Evolutionary conservation across 2,888 invertebrate genomes (phyloP).

Genomic region (Tachina grossa): DNA sequence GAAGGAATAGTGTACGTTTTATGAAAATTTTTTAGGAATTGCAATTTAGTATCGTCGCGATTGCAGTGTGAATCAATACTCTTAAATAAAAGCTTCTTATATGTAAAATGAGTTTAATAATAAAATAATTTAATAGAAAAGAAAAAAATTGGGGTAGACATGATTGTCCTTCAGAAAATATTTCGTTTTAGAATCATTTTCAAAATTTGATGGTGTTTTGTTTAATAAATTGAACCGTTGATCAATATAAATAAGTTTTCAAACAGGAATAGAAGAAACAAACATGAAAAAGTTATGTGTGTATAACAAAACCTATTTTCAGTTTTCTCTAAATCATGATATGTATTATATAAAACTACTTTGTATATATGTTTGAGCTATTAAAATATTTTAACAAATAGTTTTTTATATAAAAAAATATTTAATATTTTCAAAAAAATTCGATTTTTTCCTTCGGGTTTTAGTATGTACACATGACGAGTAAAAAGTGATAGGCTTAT

Average conservation of each 20-base stretch:
- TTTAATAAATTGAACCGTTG: conserved; percentile 32
- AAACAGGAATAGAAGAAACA: neutral
- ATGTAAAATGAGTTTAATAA: conserved; percentile 53
- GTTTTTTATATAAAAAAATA: neutral
- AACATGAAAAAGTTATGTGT: conserved; percentile 1
- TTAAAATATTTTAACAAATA: neutral
- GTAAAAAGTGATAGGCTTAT: conserved; percentile 73
- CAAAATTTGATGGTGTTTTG: neutral
- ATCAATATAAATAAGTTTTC: neutral
- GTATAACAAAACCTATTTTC: conserved; percentile 35
- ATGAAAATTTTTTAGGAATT: conserved; percentile 74
- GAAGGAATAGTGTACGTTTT: conserved; percentile 74
- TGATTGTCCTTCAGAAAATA: conserved; percentile 67
- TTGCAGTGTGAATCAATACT: conserved; percentile 82
- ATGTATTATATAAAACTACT: conserved; percentile 34
- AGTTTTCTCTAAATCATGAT: neutral
- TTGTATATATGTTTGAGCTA: neutral
- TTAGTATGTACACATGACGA: conserved; percentile 82
- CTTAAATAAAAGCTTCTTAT: conserved; percentile 64
- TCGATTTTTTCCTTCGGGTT: conserved; percentile 73
- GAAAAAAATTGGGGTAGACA: conserved; percentile 51
- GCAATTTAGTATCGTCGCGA: conserved; percentile 83
- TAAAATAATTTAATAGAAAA: conserved; percentile 30
- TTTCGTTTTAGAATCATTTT: conserved; percentile 3
- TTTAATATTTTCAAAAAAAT: conserved; percentile 43